Evolutionary conservation across 2,888 invertebrate genomes (phyloP), one percentile per base, ranked within the genome.

Genomic region (Nemotelus pantherinus): DNA sequence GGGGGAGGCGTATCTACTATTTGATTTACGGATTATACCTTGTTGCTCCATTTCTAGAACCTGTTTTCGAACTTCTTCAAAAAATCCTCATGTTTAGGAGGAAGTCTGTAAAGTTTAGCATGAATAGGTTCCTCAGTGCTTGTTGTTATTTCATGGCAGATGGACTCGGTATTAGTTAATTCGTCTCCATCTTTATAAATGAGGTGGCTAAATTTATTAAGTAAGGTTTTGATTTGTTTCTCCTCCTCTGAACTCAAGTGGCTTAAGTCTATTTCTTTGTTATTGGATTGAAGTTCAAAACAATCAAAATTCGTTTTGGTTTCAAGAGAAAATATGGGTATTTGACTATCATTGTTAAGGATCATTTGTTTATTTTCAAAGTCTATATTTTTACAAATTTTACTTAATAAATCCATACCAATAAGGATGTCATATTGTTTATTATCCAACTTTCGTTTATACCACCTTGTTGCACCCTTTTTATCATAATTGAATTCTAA

Each of bases 111-210:
- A 7, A 68, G 10, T 77, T 76, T 76, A 4, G 68, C 50, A 43
- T 79, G 65, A 47, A 79, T 77, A 53, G 63, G 72, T 68, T 78
- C 55, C 3, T 70, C 70, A 0, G 70, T 55, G 7, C 25, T 79
- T 58, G 77, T 77, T 55, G 57, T 71, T 58, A 77, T 79, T 71
- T 79, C 71, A 41, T 60, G n/a, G 10, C 50, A 45, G 39, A 77
- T 45, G 53, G 44, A 63, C 6, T 75, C 25, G 57, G 79, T 78
- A 50, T 72, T 76, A 43, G 77, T 63, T 41, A 70, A 25, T 53
- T 70, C 47, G 25, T 70, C 70, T 55, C 55, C 70, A 53, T 55
- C 55, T 43, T 77, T 55, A 44, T 50, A 79, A 25, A 75, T 74
- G 9, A 77, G 43, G 2, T 75, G 50, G 64, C 64, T 70, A n/a